Conservation (phyloP, 2,888 invertebrate species). For the Pyrgus malvae region DNA sequence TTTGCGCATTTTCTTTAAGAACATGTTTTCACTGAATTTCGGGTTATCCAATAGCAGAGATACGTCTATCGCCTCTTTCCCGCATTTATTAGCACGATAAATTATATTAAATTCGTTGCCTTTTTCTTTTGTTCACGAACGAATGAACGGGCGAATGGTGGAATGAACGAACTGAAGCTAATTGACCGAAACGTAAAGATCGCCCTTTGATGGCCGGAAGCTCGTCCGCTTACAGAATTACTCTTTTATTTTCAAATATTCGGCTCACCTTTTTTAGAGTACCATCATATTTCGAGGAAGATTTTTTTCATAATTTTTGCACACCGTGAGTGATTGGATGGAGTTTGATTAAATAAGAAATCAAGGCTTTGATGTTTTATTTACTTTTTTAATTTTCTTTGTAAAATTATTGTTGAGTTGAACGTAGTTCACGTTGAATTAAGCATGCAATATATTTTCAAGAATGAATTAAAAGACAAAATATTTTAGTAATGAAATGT, state of each 20-base stretch:
- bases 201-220: conserved; percentile 13
- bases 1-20: no score
- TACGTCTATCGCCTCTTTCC: not conserved
- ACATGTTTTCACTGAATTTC: no score
- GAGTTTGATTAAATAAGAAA: not conserved
- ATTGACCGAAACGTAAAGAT: conserved; percentile 19
- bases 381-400: no score
- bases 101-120: conserved; percentile 1
- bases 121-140: conserved; percentile 10
- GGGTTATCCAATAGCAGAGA: no score
- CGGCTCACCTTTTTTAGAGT: not conserved
- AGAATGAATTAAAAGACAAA: no score
- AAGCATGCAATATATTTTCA: no score
- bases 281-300: not conserved
- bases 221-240: conserved; percentile 4
- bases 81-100: conserved; percentile 2
- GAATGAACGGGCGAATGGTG: conserved; percentile 2
- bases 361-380: no score
- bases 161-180: conserved; percentile 6
- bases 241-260: conserved; percentile 9
- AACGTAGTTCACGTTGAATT: no score
- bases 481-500: no score
- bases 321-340: not conserved
- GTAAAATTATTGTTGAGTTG: no score
- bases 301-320: not conserved